Percentiles rank a stretch among this genome's conserved stretches.
These are phyloP conservation scores for Drosophila atripex DNA, from an alignment of 2,888 invertebrate genomes.

Conservation along the genomic window DNA sequence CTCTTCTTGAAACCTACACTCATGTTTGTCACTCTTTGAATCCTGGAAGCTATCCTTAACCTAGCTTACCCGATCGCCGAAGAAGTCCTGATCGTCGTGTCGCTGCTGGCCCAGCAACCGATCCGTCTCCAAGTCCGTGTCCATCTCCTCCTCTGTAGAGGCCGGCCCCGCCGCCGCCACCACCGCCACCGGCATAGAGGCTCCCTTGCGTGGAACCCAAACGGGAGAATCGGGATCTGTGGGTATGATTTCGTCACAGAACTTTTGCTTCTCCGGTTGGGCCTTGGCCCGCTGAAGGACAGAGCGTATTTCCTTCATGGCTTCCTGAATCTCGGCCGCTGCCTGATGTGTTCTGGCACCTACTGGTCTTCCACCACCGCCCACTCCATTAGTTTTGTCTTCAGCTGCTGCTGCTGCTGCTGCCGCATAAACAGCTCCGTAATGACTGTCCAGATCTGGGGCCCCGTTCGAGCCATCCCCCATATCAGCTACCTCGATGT, in stretches of 20 bases:
- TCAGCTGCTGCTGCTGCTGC: constrained; percentile 9
- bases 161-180: constrained; percentile 8
- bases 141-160: constrained; percentile 91
- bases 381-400: neutral
- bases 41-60: no score
- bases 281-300: constrained; percentile 86
- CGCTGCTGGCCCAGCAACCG: constrained; percentile 96
- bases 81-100: constrained; percentile 95
- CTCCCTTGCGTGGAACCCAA: constrained; percentile 82
- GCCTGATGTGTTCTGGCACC: constrained; percentile 64
- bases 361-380: neutral
- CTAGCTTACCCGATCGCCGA: constrained; percentile 86
- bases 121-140: constrained; percentile 99
- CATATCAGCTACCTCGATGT: constrained; percentile 39
- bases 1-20: neutral
- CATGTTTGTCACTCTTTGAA: neutral
- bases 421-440: constrained; percentile 80
- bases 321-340: constrained; percentile 86
- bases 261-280: constrained; percentile 82
- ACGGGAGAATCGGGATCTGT: constrained; percentile 82
- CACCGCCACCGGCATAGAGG: constrained; percentile 7
- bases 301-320: constrained; percentile 92
- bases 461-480: constrained; percentile 6
- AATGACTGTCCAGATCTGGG: constrained; percentile 47
- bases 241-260: constrained; percentile 81